Conservation (phyloP, 2,888 invertebrate species). For the Lymantria monacha region DNA sequence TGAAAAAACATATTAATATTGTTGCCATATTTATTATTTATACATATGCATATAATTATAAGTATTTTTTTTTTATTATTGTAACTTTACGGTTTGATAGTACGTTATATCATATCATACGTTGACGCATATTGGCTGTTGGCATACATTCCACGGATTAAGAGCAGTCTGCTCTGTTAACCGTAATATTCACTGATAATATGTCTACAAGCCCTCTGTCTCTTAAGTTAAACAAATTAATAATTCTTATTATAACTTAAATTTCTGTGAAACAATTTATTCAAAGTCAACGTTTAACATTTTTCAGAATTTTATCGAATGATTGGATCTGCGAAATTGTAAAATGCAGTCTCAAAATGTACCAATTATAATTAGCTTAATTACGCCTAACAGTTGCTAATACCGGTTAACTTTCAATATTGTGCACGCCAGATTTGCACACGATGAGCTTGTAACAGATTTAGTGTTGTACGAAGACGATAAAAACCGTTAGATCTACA, state of each 20-base stretch:
- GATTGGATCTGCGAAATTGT: constrained; percentile 24
- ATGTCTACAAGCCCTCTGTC: constrained; percentile 35
- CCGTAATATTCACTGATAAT: constrained; percentile 54
- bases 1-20: background rate
- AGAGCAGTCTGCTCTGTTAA: constrained; percentile 47
- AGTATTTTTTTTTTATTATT: background rate
- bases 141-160: constrained; percentile 54
- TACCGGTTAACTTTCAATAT: constrained; percentile 24
- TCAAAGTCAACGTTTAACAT: constrained; percentile 30
- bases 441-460: constrained; percentile 5
- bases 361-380: constrained; percentile 35
- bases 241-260: constrained; percentile 33
- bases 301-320: constrained; percentile 33
- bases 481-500: constrained; percentile 6
- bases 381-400: constrained; percentile 25
- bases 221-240: constrained; percentile 43
- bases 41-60: too few relatives aligned
- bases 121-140: constrained; percentile 41
- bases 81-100: constrained; percentile 14
- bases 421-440: constrained; percentile 12
- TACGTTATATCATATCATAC: constrained; percentile 48
- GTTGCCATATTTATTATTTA: background rate
- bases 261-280: constrained; percentile 40
- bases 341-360: constrained; percentile 10
- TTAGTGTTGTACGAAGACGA: constrained; percentile 2